Conservation (phyloP, 2,797 vertebrate genomes). For the Benthosema pterotum region DNA sequence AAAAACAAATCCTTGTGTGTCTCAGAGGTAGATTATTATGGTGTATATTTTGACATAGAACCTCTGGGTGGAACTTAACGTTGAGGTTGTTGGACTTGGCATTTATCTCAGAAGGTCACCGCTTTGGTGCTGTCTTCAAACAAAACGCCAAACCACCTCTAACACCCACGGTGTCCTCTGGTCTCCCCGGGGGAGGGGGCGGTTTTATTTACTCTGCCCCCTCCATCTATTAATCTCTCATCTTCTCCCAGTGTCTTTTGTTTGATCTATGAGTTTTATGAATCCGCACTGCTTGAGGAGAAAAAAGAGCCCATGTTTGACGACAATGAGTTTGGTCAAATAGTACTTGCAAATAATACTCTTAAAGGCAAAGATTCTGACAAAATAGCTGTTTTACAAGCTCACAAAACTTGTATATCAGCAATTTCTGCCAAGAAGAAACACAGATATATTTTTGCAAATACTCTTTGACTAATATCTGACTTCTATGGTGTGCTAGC, state of each 20-base stretch:
- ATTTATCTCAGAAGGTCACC: conserved; percentile 62
- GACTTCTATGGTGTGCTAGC: conserved; percentile 26
- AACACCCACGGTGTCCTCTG: conserved; percentile 73
- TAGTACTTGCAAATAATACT: not conserved
- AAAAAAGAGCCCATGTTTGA: conserved; percentile 51
- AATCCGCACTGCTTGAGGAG: conserved; percentile 68
- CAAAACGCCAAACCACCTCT: conserved; percentile 67
- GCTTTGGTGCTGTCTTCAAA: conserved; percentile 50
- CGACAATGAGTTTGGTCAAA: conserved; percentile 32
- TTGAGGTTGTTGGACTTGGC: conserved; percentile 64
- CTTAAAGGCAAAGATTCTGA: too few species aligned
- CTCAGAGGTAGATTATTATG: conserved; percentile 44
- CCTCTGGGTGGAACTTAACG: conserved; percentile 30
- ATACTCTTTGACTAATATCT: conserved; percentile 34
- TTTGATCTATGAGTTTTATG: conserved; percentile 49
- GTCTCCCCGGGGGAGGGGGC: conserved; percentile 55
- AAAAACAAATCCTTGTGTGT: conserved; percentile 58
- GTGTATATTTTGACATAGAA: conserved; percentile 40
- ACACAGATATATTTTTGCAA: conserved; percentile 14
- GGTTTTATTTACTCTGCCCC: conserved; percentile 66
- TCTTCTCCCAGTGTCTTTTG: conserved; percentile 47
- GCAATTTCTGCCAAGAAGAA: too few species aligned
- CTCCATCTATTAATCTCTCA: conserved; percentile 60
- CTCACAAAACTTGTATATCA: too few species aligned
- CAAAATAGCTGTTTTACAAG: too few species aligned